A percentile compares a stretch with the other conserved stretches of the same genome.
Evolutionary conservation across 1,140 invertebrate species (phyloP).

Genomic region (Drosophila parvula): DNA sequence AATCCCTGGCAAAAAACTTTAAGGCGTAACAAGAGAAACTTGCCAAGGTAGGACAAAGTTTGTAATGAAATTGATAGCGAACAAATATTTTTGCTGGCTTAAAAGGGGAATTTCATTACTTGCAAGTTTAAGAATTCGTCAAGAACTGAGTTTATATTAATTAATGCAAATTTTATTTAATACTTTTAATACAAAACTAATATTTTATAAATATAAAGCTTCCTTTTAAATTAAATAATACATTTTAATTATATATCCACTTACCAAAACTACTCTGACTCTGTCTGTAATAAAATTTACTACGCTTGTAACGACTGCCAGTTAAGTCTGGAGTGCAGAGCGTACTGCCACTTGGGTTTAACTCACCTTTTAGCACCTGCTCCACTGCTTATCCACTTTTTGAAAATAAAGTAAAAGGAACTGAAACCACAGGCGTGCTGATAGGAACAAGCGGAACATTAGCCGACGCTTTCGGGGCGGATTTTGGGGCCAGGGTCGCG

Average conservation of each 20-base stretch:
- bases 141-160: too few species aligned
- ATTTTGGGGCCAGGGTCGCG: slow-evolving; percentile 55
- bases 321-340: not conserved
- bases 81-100: not conserved
- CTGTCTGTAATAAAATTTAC: not conserved
- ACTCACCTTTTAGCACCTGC: not conserved
- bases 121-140: not conserved
- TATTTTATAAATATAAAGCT: too few species aligned
- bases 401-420: not conserved
- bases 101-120: too few species aligned
- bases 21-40: not conserved
- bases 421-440: not conserved
- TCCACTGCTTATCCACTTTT: slow-evolving; percentile 5
- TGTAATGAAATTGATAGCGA: not conserved
- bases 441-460: slow-evolving; percentile 57
- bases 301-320: slow-evolving; percentile 1
- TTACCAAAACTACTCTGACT: not conserved
- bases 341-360: not conserved
- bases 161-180: not conserved
- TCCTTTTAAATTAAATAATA: too few species aligned
- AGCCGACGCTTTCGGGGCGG: slow-evolving; percentile 44
- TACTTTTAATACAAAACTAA: too few species aligned
- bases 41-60: not conserved
- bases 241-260: too few species aligned
- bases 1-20: not conserved